These are phyloP conservation scores for Troides oblongomaculatus DNA, from an alignment of 2,888 invertebrate genomes.

Conservation along the genomic window DNA sequence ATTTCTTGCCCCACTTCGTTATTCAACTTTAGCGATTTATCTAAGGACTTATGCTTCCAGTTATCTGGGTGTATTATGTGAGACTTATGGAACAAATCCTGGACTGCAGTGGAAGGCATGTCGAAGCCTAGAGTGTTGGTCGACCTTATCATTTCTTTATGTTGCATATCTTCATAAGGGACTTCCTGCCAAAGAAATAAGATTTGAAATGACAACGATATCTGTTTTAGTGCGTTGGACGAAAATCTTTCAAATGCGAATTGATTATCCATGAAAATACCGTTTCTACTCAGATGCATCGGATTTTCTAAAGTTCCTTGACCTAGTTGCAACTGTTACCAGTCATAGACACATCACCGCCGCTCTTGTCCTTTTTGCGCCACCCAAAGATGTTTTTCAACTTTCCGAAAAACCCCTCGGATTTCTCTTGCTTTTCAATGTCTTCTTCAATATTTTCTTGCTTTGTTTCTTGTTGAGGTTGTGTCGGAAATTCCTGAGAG, in stretches of 20 bases:
- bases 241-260: conserved; percentile 42
- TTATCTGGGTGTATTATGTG: conserved; percentile 63
- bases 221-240: conserved; percentile 67
- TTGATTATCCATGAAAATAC: conserved; percentile 16
- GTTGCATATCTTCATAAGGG: conserved; percentile 45
- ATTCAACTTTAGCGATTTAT: conserved; percentile 34
- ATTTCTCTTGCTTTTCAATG: conserved; percentile 38
- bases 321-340: conserved; percentile 23
- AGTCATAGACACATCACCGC: conserved; percentile 46
- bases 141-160: conserved; percentile 40
- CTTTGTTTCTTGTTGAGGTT: conserved; percentile 12
- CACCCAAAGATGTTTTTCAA: conserved; percentile 58
- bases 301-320: conserved; percentile 10
- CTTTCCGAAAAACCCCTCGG: conserved; percentile 47
- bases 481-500: conserved; percentile 29
- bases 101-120: conserved; percentile 36
- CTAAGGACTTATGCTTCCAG: conserved; percentile 53
- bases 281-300: conserved; percentile 6
- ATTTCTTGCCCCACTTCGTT: conserved; percentile 39
- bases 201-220: conserved; percentile 17
- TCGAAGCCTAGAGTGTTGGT: conserved; percentile 38
- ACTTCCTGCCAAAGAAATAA: conserved; percentile 65
- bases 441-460: conserved; percentile 30
- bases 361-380: conserved; percentile 45
- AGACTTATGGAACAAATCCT: conserved; percentile 58